phyloP scores from a whole-genome alignment of 2,888 invertebrate species.

The Dinocampus coccinellae region DNA sequence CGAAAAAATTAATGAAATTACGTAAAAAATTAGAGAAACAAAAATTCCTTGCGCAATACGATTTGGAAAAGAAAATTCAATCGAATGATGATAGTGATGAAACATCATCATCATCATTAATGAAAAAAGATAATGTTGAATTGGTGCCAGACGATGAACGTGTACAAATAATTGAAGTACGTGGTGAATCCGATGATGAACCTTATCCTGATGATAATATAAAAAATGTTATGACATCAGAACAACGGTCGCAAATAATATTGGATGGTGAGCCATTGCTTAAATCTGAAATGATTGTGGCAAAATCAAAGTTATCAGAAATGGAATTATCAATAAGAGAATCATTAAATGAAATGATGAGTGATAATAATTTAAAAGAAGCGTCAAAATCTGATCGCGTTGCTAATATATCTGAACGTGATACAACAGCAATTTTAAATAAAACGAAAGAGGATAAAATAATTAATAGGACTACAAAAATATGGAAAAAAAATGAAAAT shows the following conservation, averaged over 20 bases:
- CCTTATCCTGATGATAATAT: constrained; percentile 55
- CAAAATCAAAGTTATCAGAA: constrained; percentile 55
- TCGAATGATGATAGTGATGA: constrained; percentile 8
- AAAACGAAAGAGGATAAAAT: background rate
- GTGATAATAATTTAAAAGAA: constrained; percentile 46
- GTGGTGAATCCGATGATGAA: constrained; percentile 64
- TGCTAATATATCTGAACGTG: background rate
- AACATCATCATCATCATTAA: constrained; percentile 14
- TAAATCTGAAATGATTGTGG: constrained; percentile 37
- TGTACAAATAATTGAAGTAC: constrained; percentile 65
- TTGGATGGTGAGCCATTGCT: constrained; percentile 51
- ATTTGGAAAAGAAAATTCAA: constrained; percentile 53
- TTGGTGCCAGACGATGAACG: constrained; percentile 65
- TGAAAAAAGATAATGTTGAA: constrained; percentile 46
- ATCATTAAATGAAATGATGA: constrained; percentile 58
- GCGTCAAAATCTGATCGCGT: background rate
- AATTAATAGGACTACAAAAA: background rate
- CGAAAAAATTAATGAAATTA: constrained; percentile 77
- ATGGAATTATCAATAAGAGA: constrained; percentile 58
- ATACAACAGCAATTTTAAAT: background rate
- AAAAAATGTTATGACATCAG: constrained; percentile 53
- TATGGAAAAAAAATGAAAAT: background rate
- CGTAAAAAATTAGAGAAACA: constrained; percentile 76
- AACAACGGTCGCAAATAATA: constrained; percentile 60
- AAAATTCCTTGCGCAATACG: constrained; percentile 73